Conservation (phyloP, 2,888 invertebrate genomes). For the Dryobota labecula region DNA sequence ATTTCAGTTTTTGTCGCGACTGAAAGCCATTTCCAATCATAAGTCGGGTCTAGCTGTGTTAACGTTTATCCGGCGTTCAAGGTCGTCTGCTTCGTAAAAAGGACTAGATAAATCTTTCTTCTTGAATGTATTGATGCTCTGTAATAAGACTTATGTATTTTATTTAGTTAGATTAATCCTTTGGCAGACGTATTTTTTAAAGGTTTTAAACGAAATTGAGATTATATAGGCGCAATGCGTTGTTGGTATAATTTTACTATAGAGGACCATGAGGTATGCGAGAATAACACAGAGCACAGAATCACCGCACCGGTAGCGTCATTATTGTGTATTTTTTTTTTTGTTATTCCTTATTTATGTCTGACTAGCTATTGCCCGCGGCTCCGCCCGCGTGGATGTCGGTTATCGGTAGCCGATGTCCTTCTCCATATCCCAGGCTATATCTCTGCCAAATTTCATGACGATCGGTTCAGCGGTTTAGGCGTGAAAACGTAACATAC, state of each 20-base stretch:
- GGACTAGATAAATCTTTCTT: slow-evolving; percentile 37
- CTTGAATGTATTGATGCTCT: slow-evolving; percentile 36
- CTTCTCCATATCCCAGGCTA: too few species aligned
- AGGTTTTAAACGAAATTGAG: not conserved
- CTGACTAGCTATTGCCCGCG: too few species aligned
- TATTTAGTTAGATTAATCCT: slow-evolving; percentile 30
- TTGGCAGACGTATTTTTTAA: slow-evolving; percentile 9
- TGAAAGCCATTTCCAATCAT: slow-evolving; percentile 57
- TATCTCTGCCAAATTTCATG: too few species aligned
- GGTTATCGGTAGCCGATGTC: too few species aligned
- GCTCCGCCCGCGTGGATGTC: too few species aligned
- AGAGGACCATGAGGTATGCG: rapidly evolving
- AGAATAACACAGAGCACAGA: not conserved
- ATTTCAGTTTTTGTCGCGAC: slow-evolving; percentile 52
- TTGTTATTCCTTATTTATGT: too few species aligned
- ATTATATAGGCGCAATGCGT: slow-evolving; percentile 10
- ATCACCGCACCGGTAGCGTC: not conserved
- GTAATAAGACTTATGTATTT: slow-evolving; percentile 42
- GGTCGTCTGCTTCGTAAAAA: slow-evolving; percentile 35
- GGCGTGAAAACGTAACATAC: too few species aligned
- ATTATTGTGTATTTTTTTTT: too few species aligned
- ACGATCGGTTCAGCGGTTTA: too few species aligned
- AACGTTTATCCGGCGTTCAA: slow-evolving; percentile 47
- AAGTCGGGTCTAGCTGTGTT: slow-evolving; percentile 40
- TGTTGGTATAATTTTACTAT: not conserved